Evolutionary conservation across 35 echinoderm and acorn worm genomes (phyloP), one percentile per base, ranked within the genome.

Genomic region (Chiridota heheva): DNA sequence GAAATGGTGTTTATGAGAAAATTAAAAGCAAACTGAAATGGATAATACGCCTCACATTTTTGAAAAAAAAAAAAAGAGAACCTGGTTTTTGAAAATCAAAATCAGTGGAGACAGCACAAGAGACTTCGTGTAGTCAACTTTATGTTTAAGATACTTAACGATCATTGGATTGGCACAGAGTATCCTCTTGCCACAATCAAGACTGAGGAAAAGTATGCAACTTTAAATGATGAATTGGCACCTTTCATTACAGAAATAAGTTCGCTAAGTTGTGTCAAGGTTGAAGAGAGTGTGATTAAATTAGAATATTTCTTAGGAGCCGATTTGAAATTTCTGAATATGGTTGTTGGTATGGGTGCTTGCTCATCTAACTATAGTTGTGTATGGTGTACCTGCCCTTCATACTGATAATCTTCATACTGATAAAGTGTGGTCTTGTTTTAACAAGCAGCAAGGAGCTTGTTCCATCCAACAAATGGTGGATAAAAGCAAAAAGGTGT

Each of bases 301-400:
- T 28, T 18, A 8, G 58, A 60, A 60, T 60, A 60, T 22, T 60
- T 18, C 33, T 31, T 60, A 16, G 58, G 20, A 28, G 58, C 58
- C 33, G 58, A 60, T 60, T 16, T 60, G 15, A 60, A 18, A 31
- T 22, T 60, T 57, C 27, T 57, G 53, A 22, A 60, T 31, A 60
- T 31, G 26, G 20, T 60, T 1, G 26, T 60, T 5, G 58, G 58
- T 18, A 60, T 60, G 33, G 33, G 58, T 60, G 6, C 58, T 28
- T 60, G 58, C 58, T 60, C 58, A 60, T 60, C 58, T 28, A 60
- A 24, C 33, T 18, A 60, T 31, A 13, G 12, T 60, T 57, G 53
- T 57, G 18, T 57, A 57, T 57, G 53, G 53, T 2, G 53, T 57
- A 57, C 53, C 58, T 60, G 20, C 58, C 58, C 58, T 51, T 57